A percentile compares a stretch with the other conserved stretches of the same genome.
phyloP scores from a whole-genome alignment of 1,140 invertebrate species.

The Samia ricini region DNA sequence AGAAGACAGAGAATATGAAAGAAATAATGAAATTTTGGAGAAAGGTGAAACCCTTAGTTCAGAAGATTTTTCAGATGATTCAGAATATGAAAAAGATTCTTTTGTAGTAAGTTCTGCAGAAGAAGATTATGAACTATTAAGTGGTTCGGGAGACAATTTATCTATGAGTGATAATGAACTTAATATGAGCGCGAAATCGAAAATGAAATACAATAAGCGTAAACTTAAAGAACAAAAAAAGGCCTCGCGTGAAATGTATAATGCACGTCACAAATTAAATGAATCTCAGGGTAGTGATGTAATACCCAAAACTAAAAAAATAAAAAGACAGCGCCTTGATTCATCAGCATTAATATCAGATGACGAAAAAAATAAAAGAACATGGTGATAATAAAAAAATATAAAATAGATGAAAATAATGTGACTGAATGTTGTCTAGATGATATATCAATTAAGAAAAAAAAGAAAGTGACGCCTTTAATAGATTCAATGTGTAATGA shows the following conservation, averaged over 20 bases:
- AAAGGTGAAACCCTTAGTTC: conserved; percentile 64
- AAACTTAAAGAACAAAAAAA: conserved; percentile 65
- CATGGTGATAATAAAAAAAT: conserved; percentile 16
- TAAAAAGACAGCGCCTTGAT: conserved; percentile 31
- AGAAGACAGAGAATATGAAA: conserved; percentile 49
- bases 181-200: conserved; percentile 60
- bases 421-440: neutral
- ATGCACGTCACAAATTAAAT: conserved; percentile 57
- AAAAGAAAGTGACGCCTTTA: neutral
- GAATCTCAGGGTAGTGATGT: conserved; percentile 18
- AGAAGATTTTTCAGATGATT: conserved; percentile 53
- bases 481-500: neutral
- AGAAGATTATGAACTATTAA: conserved; percentile 63
- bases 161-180: conserved; percentile 68
- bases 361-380: conserved; percentile 29
- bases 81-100: conserved; percentile 70
- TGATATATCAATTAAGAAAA: neutral
- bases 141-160: conserved; percentile 67
- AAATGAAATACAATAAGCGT: conserved; percentile 63
- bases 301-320: conserved; percentile 32
- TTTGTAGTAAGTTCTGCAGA: conserved; percentile 66
- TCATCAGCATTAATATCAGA: conserved; percentile 42
- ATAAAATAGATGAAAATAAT: neutral
- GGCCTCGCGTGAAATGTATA: conserved; percentile 69
- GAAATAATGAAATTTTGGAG: conserved; percentile 58